Evolutionary conservation across 2,797 vertebrate species (phyloP).

Genomic region (Anableps anableps): DNA sequence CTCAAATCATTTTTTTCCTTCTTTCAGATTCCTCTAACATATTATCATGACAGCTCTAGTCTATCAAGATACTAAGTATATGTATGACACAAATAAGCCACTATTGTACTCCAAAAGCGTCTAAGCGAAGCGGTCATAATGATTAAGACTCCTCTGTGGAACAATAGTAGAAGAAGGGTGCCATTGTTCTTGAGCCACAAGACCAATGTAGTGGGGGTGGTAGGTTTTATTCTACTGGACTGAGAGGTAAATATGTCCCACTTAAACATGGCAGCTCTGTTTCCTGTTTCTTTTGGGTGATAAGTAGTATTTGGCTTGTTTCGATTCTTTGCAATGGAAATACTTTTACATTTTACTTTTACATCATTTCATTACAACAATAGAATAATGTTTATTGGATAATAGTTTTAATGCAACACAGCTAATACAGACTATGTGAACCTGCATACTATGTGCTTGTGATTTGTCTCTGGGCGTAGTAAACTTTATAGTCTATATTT

Average conservation of each 20-base stretch:
- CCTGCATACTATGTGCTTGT: not conserved
- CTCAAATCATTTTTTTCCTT: not conserved
- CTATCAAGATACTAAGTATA: not conserved
- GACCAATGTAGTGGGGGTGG: slow-evolving; percentile 1
- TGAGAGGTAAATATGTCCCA: slow-evolving; percentile 10
- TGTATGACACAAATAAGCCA: slow-evolving; percentile 20
- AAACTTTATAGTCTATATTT: not conserved
- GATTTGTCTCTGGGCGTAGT: not conserved
- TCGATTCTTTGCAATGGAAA: not conserved
- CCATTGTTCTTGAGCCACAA: slow-evolving; percentile 17
- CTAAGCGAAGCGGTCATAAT: slow-evolving; percentile 9
- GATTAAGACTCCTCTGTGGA: slow-evolving; percentile 17
- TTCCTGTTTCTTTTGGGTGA: not conserved
- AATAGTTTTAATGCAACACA: not conserved
- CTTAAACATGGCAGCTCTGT: not conserved
- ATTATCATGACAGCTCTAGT: not conserved
- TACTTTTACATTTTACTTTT: too few species aligned
- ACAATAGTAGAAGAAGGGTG: slow-evolving; percentile 10
- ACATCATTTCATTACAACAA: not conserved
- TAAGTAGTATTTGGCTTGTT: not conserved
- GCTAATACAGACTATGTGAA: not conserved
- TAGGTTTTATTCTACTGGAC: slow-evolving; percentile 3
- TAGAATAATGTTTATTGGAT: not conserved
- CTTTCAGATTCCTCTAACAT: not conserved
- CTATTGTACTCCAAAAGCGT: slow-evolving; percentile 22